Percentiles rank a stretch among this genome's conserved stretches.
Conservation (phyloP, 2,113 vertebrate species). For the Callocephalon fimbriatum region DNA sequence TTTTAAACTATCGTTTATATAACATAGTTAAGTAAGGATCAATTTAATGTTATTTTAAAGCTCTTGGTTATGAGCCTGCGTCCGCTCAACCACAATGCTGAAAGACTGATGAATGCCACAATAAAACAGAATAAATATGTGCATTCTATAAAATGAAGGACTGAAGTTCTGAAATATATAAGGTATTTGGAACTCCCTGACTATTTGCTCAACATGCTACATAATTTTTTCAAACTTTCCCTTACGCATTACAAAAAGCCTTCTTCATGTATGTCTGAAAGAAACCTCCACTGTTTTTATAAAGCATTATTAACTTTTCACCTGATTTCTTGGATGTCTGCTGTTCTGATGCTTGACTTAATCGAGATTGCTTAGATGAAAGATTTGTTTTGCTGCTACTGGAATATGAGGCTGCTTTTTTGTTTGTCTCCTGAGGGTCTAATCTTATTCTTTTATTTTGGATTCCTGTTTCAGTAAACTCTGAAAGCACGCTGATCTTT, state of each 20-base stretch:
- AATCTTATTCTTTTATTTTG: conserved; percentile 3
- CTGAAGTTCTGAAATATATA: neutral
- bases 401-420: neutral
- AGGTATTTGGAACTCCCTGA: neutral
- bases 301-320: conserved; percentile 3
- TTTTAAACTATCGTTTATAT: neutral
- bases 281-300: neutral
- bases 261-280: neutral
- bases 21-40: neutral
- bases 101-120: neutral
- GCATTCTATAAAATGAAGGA: neutral
- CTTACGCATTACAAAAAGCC: neutral
- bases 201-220: neutral
- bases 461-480: neutral
- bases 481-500: neutral
- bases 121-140: neutral
- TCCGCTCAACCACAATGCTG: neutral
- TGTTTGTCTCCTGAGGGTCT: neutral
- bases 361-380: neutral
- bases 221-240: neutral
- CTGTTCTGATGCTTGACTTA: neutral
- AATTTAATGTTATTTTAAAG: neutral
- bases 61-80: neutral
- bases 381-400: neutral
- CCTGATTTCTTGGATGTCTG: conserved; percentile 11